A percentile compares a stretch with the other conserved stretches of the same genome.
Evolutionary conservation across 2,113 vertebrate genomes (phyloP).

Genomic region (Atrichornis clamosus): DNA sequence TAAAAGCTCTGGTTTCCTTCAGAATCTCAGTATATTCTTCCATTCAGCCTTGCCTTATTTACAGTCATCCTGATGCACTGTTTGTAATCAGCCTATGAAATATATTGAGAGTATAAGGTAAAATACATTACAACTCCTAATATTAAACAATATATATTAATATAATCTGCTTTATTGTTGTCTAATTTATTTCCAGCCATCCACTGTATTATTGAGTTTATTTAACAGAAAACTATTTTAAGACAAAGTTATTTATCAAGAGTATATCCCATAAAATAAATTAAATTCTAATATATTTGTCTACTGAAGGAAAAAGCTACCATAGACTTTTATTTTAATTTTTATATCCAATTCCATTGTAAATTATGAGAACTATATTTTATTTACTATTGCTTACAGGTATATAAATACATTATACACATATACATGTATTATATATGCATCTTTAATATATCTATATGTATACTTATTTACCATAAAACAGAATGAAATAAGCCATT

Average conservation of each 20-base stretch:
- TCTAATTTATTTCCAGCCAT: not conserved
- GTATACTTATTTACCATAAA: not conserved
- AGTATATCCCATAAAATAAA: not conserved
- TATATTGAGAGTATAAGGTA: not conserved
- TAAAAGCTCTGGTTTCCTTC: not conserved
- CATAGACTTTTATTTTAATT: not conserved
- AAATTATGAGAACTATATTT: not conserved
- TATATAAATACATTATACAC: not conserved
- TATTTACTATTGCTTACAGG: not conserved
- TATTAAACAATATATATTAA: not conserved
- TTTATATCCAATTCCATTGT: not conserved
- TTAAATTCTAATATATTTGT: not conserved
- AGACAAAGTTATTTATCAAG: not conserved
- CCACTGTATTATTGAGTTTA: not conserved
- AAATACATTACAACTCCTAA: not conserved
- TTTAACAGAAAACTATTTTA: not conserved
- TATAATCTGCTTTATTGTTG: not conserved
- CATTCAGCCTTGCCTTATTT: not conserved
- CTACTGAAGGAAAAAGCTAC: not conserved
- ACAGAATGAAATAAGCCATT: not conserved
- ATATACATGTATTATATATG: not conserved
- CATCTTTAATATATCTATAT: not conserved
- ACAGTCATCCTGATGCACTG: not conserved
- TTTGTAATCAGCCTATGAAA: not conserved
- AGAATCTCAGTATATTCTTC: not conserved